phyloP scores from a whole-genome alignment of 2,797 vertebrate genomes.

The Cirrhinus molitorella region DNA sequence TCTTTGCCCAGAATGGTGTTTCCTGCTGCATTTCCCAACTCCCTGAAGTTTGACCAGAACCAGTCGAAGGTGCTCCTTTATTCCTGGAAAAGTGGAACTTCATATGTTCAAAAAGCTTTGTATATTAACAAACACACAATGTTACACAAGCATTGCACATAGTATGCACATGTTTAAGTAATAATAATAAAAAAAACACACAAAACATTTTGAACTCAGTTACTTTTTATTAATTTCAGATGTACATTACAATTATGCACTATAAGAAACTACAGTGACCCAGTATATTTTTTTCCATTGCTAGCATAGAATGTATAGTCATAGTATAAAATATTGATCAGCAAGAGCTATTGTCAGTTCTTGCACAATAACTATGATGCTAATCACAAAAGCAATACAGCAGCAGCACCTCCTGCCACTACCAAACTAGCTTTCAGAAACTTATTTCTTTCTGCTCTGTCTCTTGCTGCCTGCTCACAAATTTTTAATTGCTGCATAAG shows the following conservation, averaged over 20 bases:
- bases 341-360: too few relatives aligned
- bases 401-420: neutral
- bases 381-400: neutral
- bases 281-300: too few relatives aligned
- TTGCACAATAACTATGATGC: too few relatives aligned
- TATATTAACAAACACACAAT: too few relatives aligned
- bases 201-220: too few relatives aligned
- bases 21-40: constrained; percentile 52
- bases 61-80: constrained; percentile 43
- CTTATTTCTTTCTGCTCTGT: constrained; percentile 17
- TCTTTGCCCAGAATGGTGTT: constrained; percentile 42
- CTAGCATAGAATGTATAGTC: too few relatives aligned
- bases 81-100: constrained; percentile 49
- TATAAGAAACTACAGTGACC: too few relatives aligned
- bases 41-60: constrained; percentile 50
- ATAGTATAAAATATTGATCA: too few relatives aligned
- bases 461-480: neutral
- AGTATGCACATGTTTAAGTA: too few relatives aligned
- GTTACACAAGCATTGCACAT: too few relatives aligned
- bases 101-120: neutral
- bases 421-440: constrained; percentile 1
- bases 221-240: too few relatives aligned
- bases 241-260: too few relatives aligned
- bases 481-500: neutral
- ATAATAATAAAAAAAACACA: neutral